These are phyloP conservation scores for Catalaphyllia jardinei DNA, from an alignment of 64 coral and sea anemone genomes.

Conservation along the genomic window DNA sequence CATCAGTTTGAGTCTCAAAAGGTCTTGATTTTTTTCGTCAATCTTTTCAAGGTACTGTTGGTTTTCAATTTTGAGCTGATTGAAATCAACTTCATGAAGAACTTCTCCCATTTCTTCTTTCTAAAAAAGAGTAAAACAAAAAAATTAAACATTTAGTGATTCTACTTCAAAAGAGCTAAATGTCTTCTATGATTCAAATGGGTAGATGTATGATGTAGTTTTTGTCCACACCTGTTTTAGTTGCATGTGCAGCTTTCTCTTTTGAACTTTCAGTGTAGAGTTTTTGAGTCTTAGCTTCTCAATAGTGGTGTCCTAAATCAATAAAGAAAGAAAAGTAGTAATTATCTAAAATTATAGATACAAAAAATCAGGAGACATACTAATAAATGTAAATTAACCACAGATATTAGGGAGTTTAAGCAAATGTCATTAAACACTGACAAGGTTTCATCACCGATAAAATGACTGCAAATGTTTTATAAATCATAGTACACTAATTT, in stretches of 20 bases:
- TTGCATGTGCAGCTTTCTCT: constrained; percentile 98
- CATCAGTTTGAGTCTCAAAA: constrained; percentile 95
- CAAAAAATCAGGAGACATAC: neutral
- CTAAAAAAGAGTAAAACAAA: constrained; percentile 36
- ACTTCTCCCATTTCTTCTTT: constrained; percentile 99
- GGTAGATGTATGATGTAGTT: neutral
- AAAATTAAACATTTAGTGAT: neutral
- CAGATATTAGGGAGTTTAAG: too few relatives aligned
- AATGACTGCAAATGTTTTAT: too few relatives aligned
- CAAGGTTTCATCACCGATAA: too few relatives aligned
- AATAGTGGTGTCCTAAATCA: constrained; percentile 86
- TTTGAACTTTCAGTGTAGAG: constrained; percentile 97
- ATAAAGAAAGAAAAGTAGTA: neutral
- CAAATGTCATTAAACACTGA: too few relatives aligned
- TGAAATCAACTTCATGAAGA: constrained; percentile 98
- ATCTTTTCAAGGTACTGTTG: constrained; percentile 99
- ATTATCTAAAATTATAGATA: neutral
- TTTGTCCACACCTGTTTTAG: constrained; percentile 83
- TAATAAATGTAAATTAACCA: too few relatives aligned
- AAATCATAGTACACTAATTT: too few relatives aligned
- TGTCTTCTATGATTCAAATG: too few relatives aligned
- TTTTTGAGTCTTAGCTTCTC: constrained; percentile 97
- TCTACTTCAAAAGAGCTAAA: neutral
- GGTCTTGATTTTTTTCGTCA: constrained; percentile 98
- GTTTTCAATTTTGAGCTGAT: constrained; percentile 99